These are phyloP conservation scores for Brachypodius melanocephalos DNA, from an alignment of 2,113 vertebrate species.

Conservation along the genomic window DNA sequence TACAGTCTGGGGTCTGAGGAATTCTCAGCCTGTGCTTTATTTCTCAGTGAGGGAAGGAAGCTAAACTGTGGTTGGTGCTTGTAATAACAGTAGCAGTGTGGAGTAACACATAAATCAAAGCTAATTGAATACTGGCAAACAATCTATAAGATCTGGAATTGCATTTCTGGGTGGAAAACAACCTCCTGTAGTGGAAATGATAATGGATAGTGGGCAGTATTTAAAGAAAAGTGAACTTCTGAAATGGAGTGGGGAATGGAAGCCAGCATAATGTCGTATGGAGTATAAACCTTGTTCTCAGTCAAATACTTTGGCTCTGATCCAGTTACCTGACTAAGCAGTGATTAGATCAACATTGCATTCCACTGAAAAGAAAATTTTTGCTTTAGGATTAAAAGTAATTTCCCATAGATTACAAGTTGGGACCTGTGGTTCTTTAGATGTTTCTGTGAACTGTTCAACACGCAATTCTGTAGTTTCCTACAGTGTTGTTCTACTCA, in stretches of 20 bases:
- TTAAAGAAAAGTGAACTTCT: neutral
- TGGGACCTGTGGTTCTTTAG: neutral
- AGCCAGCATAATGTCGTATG: neutral
- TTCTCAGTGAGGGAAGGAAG: neutral
- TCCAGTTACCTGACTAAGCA: neutral
- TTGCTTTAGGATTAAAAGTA: neutral
- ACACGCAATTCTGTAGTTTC: neutral
- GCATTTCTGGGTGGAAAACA: neutral
- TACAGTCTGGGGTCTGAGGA: neutral
- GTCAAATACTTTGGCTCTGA: neutral
- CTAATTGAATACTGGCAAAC: neutral
- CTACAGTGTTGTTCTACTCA: neutral
- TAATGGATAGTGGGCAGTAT: neutral
- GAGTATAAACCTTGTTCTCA: neutral
- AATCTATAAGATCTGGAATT: neutral
- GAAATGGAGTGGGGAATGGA: neutral
- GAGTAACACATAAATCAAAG: neutral
- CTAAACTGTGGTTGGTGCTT: neutral
- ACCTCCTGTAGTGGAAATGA: neutral
- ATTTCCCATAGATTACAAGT: neutral
- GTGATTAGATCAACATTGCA: neutral
- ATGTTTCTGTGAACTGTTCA: neutral
- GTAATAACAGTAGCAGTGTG: neutral
- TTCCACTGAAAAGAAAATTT: neutral
- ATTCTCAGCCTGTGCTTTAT: neutral